Base-by-base conservation (phyloP, 2,888 invertebrate genomes). In the Ceriagrion tenellum region DNA sequence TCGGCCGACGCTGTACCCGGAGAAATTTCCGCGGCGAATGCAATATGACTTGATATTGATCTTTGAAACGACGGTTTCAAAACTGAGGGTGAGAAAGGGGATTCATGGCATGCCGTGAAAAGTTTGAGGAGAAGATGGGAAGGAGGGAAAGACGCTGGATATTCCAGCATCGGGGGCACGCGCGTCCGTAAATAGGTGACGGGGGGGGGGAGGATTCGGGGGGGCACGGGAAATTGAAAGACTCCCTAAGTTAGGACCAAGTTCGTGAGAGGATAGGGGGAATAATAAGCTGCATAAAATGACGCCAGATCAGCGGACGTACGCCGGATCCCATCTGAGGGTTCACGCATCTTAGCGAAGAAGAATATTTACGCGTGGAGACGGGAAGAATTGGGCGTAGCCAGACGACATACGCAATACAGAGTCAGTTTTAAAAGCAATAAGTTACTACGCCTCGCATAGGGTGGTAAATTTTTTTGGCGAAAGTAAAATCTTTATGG, bases 91-190 rank as follows among this genome's bases (percentile, higher is more conserved):
- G 74, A 74, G n/a, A 74, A n/a, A 30, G 30, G 30, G 30, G 74
- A 74, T 74, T 74, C 74, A 30, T 74, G 74, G 74, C 74, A 74
- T 30, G 30, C 74, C 74, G 74, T 74, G 74, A 74, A 74, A 74
- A 74, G 74, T 74, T 74, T n/a, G 74, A 74, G 74, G 74, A 74
- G 74, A 74, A 12, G 74, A 23, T 2, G 16, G 30, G 74, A 16
- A 4, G 63, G 74, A n/a, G n/a, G n/a, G n/a, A n/a, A n/a, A n/a
- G n/a, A n/a, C n/a, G n/a, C n/a, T n/a, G n/a, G n/a, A n/a, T n/a
- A n/a, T n/a, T n/a, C n/a, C n/a, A n/a, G n/a, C n/a, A n/a, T n/a
- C n/a, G n/a, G n/a, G n/a, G n/a, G n/a, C n/a, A n/a, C n/a, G n/a
- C n/a, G n/a, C 74, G 74, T 74, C 30, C 30, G 74, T 74, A 30